A percentile compares a stretch with the other conserved stretches of the same genome.
These are phyloP conservation scores for Malacosoma neustria DNA, from an alignment of 2,888 invertebrate genomes.

Conservation along the genomic window DNA sequence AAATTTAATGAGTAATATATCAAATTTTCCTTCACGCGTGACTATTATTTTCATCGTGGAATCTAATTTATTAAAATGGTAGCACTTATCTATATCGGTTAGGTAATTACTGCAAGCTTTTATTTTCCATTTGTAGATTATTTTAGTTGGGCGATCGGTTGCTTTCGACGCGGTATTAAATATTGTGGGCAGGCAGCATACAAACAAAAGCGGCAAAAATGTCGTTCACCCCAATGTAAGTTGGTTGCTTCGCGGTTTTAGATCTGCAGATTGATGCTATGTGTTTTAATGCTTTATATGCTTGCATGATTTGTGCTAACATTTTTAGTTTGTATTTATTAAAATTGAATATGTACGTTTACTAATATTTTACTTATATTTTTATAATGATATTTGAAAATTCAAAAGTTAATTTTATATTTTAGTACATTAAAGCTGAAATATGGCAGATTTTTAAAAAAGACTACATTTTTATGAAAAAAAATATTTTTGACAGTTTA, in stretches of 20 bases:
- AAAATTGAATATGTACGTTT: neutral
- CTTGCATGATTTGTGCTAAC: neutral
- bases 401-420: no score
- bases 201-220: slow-evolving; percentile 30
- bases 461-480: no score
- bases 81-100: neutral
- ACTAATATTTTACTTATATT: neutral
- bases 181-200: slow-evolving; percentile 22
- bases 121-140: slow-evolving; percentile 40
- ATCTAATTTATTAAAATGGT: neutral
- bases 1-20: no score
- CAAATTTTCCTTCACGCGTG: no score
- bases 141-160: slow-evolving; percentile 36
- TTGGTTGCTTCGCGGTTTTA: slow-evolving; percentile 25
- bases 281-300: neutral
- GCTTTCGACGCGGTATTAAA: slow-evolving; percentile 39
- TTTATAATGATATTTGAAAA: no score
- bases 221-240: slow-evolving; percentile 69
- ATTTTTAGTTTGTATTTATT: neutral
- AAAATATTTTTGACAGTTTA: no score
- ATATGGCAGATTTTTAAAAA: no score
- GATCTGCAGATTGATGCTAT: neutral
- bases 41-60: neutral
- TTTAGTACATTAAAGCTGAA: no score
- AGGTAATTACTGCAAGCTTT: slow-evolving; percentile 4